Evolutionary conservation across 2,113 vertebrate genomes (phyloP), one percentile per base, ranked within the genome.

Genomic region (Phylloscopus trochilus): DNA sequence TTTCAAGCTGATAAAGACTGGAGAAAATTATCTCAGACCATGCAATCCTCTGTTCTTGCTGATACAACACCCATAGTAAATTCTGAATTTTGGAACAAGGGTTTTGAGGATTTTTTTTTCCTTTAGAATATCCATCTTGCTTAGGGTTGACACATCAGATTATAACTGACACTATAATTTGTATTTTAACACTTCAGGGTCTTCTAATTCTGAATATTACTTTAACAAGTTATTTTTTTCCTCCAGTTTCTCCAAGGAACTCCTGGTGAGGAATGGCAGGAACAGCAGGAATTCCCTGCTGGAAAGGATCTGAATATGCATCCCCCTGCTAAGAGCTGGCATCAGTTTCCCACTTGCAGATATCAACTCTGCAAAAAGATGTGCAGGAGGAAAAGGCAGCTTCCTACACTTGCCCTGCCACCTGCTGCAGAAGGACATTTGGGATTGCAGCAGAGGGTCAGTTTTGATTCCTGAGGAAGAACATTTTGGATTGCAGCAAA

Each of bases 401-500:
- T 44, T 49, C n/a, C 10, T 24, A 5, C 28, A 5, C 31, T 24
- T 37, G 10, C 22, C 21, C 24, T 78, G 15, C 11, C 60, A 33
- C 26, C 22, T 69, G 15, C 13, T 78, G 7, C 37, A 52, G 31
- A 14, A 53, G 17, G 4, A 49, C 43, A 13, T 37, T 74, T 16
- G 17, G n/a, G n/a, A 14, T 59, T 47, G 4, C 41, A 1, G 53
- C 2, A 44, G 7, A 21, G 35, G 13, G 0, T 43, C 2, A 46
- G n/a, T 55, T 44, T 55, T 17, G 30, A 5, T 55, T 43, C 6
- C 20, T 2, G 27, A 2, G 41, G 20, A 18, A 41, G 35, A 4
- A n/a, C 3, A 16, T 16, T 46, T 12, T 58, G 41, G 41, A n/a
- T n/a, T 46, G 7, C 1, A 0, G 33, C 0, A 74, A 41, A 35